phyloP scores from a whole-genome alignment of 2,113 vertebrate species.

The Lagenorhynchus albirostris region DNA sequence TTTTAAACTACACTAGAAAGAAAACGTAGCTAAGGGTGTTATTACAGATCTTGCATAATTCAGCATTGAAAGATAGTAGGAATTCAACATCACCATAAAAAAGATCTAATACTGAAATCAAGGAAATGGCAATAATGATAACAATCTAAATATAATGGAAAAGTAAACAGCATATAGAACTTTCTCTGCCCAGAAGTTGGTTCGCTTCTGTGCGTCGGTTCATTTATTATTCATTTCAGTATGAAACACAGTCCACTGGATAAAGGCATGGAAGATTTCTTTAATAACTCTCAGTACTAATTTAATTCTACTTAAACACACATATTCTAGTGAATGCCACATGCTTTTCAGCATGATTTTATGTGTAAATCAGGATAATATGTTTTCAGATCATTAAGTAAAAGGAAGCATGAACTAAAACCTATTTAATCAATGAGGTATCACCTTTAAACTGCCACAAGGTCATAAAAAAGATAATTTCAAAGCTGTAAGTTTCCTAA shows the following conservation, averaged over 20 bases:
- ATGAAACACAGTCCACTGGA: constrained; percentile 83
- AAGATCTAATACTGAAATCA: constrained; percentile 9
- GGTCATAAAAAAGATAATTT: constrained; percentile 93
- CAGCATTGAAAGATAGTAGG: constrained; percentile 18
- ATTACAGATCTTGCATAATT: not conserved
- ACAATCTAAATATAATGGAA: constrained; percentile 51
- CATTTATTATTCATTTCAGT: constrained; percentile 85
- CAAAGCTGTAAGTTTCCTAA: constrained; percentile 89
- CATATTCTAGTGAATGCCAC: constrained; percentile 86
- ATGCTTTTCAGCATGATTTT: constrained; percentile 89
- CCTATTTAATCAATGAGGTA: constrained; percentile 93
- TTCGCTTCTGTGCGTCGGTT: constrained; percentile 69
- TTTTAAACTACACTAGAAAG: not conserved
- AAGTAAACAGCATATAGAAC: constrained; percentile 67
- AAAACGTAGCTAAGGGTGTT: not conserved
- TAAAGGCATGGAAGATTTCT: constrained; percentile 85
- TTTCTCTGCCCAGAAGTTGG: not conserved
- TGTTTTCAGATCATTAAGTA: constrained; percentile 93
- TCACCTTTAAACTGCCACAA: constrained; percentile 90
- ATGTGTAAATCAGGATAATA: constrained; percentile 94
- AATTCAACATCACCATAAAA: constrained; percentile 26
- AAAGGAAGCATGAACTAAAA: constrained; percentile 91
- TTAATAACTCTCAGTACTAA: constrained; percentile 91
- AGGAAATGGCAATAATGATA: constrained; percentile 53
- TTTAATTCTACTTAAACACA: constrained; percentile 92